Conservation (phyloP, 2,888 invertebrate species). For the Drosophila sordidapex region DNA sequence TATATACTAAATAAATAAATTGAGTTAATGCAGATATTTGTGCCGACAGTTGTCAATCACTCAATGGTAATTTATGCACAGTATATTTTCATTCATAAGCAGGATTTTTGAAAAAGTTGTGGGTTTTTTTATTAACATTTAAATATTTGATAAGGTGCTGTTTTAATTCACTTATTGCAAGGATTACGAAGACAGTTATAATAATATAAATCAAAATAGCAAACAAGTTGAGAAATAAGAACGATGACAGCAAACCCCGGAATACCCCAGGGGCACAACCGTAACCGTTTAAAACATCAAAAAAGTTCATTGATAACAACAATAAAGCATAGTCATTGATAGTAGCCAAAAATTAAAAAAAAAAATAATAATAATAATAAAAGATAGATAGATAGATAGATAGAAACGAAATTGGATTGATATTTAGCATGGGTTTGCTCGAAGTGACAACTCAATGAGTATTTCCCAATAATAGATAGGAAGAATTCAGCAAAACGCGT, state of each 20-base stretch:
- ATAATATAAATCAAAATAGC: too few relatives aligned
- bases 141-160: neutral
- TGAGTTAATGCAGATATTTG: too few relatives aligned
- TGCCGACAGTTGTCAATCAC: too few relatives aligned
- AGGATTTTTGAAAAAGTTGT: too few relatives aligned
- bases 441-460: neutral
- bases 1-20: too few relatives aligned
- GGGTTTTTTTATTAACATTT: too few relatives aligned
- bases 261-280: neutral
- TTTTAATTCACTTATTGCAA: neutral
- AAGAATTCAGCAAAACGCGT: neutral
- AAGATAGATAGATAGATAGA: neutral
- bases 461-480: constrained; percentile 1
- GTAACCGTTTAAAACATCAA: neutral
- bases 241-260: neutral
- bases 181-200: neutral
- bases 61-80: too few relatives aligned
- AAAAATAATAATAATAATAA: neutral
- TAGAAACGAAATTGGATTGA: neutral
- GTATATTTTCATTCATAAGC: too few relatives aligned
- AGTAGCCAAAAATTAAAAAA: neutral
- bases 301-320: neutral
- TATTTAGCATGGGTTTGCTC: neutral
- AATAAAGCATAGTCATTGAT: neutral
- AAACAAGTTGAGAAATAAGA: neutral